Evolutionary conservation across 1,140 invertebrate genomes (phyloP).

Genomic region (Heliconius melpomene): DNA sequence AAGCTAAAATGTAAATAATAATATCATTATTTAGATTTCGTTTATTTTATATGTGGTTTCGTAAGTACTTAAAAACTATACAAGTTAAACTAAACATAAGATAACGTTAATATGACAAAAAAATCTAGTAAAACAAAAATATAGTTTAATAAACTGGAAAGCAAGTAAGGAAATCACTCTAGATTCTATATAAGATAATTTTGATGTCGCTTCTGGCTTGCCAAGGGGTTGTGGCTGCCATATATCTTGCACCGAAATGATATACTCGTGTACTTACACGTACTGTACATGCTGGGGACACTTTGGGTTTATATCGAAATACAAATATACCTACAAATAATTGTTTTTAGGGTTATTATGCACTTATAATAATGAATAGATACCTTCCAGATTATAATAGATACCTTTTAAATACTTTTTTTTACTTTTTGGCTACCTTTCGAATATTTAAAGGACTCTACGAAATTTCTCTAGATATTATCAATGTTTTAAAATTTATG

Average conservation of each 20-base stretch:
- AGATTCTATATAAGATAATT: slow-evolving; percentile 14
- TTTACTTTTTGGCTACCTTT: not conserved
- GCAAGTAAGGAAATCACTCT: not conserved
- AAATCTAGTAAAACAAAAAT: not conserved
- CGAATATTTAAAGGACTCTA: no score
- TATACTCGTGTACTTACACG: slow-evolving; percentile 12
- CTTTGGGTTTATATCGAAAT: not conserved
- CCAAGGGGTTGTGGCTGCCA: slow-evolving; percentile 11
- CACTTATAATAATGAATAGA: no score
- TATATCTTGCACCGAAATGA: slow-evolving; percentile 8
- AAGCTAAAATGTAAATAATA: no score
- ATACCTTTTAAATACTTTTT: not conserved
- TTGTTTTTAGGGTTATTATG: no score
- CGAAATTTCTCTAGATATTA: not conserved
- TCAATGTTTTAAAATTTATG: not conserved
- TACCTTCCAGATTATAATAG: no score
- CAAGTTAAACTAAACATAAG: not conserved
- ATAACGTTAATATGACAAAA: not conserved
- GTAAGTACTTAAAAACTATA: not conserved
- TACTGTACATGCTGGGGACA: not conserved
- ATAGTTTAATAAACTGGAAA: not conserved
- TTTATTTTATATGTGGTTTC: no score
- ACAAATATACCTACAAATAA: not conserved
- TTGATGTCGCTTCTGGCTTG: slow-evolving; percentile 12
- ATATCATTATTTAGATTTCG: no score